Percentiles rank a stretch among this genome's conserved stretches.
Evolutionary conservation across 1,140 invertebrate species (phyloP).

Genomic region (Magallana gigas): DNA sequence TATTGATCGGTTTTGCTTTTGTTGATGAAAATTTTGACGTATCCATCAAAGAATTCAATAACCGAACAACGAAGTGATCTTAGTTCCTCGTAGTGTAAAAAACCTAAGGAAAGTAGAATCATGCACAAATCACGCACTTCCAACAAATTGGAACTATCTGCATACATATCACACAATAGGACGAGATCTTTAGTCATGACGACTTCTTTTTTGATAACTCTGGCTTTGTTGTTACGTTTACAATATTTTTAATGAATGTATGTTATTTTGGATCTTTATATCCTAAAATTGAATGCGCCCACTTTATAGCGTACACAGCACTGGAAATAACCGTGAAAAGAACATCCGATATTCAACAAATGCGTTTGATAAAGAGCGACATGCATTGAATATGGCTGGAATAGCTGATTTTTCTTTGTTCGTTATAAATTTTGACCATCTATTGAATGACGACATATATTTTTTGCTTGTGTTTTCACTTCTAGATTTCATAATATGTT

Average conservation of each 20-base stretch:
- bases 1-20: slow-evolving; percentile 58
- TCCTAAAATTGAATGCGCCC: slow-evolving; percentile 41
- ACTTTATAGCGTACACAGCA: slow-evolving; percentile 47
- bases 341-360: slow-evolving; percentile 11
- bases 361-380: slow-evolving; percentile 39
- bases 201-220: slow-evolving; percentile 41
- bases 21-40: slow-evolving; percentile 37
- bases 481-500: not conserved
- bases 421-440: slow-evolving; percentile 40
- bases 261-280: slow-evolving; percentile 27
- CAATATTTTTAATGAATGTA: slow-evolving; percentile 7
- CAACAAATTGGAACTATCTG: slow-evolving; percentile 33
- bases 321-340: not conserved
- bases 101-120: slow-evolving; percentile 49
- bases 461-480: slow-evolving; percentile 40
- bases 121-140: slow-evolving; percentile 52
- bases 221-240: not conserved
- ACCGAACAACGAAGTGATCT: slow-evolving; percentile 42
- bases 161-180: slow-evolving; percentile 49
- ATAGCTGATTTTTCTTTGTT: not conserved
- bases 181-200: slow-evolving; percentile 33
- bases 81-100: slow-evolving; percentile 50
- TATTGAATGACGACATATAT: slow-evolving; percentile 41
- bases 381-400: slow-evolving; percentile 41
- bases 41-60: slow-evolving; percentile 30